A percentile compares a stretch with the other conserved stretches of the same genome.
Evolutionary conservation across 2,797 vertebrate species (phyloP).

Genomic region (Kryptopterus vitreolus): DNA sequence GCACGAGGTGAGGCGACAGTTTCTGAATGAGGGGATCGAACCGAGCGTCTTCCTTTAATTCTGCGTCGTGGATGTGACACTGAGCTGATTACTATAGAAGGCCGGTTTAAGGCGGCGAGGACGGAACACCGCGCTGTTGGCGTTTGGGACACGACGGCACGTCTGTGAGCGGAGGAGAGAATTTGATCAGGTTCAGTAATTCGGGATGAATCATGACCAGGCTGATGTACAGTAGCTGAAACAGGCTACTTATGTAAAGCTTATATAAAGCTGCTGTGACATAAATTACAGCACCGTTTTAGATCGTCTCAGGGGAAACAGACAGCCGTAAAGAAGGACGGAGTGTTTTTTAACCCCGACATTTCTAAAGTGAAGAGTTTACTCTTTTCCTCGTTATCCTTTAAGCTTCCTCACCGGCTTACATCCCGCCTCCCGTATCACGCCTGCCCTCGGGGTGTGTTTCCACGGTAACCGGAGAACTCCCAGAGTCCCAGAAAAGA

Average conservation of each 20-base stretch:
- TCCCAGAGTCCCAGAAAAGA: slow-evolving; percentile 52
- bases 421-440: slow-evolving; percentile 11
- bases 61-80: not conserved
- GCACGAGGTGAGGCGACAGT: not conserved
- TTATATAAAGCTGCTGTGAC: slow-evolving; percentile 42
- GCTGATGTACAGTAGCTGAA: slow-evolving; percentile 4
- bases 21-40: not conserved
- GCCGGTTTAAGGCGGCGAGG: not conserved
- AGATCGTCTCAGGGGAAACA: slow-evolving; percentile 43
- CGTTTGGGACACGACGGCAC: not conserved
- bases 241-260: slow-evolving; percentile 14
- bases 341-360: not conserved
- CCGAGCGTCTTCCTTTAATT: not conserved
- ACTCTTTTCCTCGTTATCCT: slow-evolving; percentile 6
- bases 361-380: slow-evolving; percentile 22
- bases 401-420: slow-evolving; percentile 16
- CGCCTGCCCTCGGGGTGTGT: slow-evolving; percentile 47
- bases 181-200: slow-evolving; percentile 19
- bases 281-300: slow-evolving; percentile 41
- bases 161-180: not conserved
- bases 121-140: not conserved
- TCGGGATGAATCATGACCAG: not conserved
- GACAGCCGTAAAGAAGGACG: slow-evolving; percentile 35
- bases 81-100: not conserved
- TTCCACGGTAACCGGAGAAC: slow-evolving; percentile 57